Evolutionary conservation across 2,797 vertebrate species (phyloP), one percentile per base, ranked within the genome.

Genomic region (Galagoides demidoff): DNA sequence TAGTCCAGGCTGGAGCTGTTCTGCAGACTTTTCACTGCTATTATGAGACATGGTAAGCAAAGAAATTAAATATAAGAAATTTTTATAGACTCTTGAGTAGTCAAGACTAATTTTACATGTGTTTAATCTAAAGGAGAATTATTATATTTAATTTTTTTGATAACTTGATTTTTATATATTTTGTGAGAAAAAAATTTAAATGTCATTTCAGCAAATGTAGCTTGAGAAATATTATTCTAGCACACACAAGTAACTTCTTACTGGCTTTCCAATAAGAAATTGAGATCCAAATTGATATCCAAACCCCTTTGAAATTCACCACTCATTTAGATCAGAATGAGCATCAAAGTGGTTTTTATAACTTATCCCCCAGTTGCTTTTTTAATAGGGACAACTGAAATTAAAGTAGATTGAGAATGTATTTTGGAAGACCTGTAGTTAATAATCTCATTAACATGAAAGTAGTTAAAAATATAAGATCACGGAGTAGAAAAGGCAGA

Each of bases 161-260:
- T 89, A 82, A 73, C 73, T 92, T 91, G 0, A 89, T 25, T 79
- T 61, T 89, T 83, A 68, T 52, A 4, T 74, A 34, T 68, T 84
- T 71, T 78, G 64, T 59, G 29, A 49, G 94, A 79, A 14, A 66
- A 49, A 29, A 22, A 19, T 20, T 29, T 49, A 16, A 95, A 71
- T n/a, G 16, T 34, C 45, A 52, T 66, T 76, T 90, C 20, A 70
- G 27, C 4, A 70, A 12, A 49, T 2, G 20, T 70, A n/a, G 20
- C 61, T 81, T 90, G 4, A 31, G 66, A 94, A 88, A n/a, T 14
- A 57, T 85, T 83, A 16, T 76, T 96, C 71, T 93, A 31, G 25
- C 73, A 90, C 70, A 81, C n/a, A 82, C 55, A 83, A 96, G 93
- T 97, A 76, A 95, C 88, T 96, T 97, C 93, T 83, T 52, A 3